Evolutionary conservation across 2,113 vertebrate genomes (phyloP).

Genomic region (Zosterops borbonicus): DNA sequence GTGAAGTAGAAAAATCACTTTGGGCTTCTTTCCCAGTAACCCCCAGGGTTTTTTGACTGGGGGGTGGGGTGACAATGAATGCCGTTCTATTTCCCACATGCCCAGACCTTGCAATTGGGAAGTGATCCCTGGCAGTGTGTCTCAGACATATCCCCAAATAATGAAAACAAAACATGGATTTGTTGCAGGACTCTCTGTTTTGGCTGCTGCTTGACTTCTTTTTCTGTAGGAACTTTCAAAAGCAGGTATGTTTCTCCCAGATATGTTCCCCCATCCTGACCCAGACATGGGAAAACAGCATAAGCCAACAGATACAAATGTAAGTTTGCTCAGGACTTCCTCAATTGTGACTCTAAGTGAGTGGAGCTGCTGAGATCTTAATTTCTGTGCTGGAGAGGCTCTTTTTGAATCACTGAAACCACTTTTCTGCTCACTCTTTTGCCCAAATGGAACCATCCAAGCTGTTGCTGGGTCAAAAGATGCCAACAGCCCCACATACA

Average conservation of each 20-base stretch:
- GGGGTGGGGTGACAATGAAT: neutral
- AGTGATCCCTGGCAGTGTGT: neutral
- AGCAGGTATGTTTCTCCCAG: neutral
- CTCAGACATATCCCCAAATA: neutral
- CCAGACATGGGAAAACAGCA: fast-evolving
- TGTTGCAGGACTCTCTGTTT: neutral
- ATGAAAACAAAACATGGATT: neutral
- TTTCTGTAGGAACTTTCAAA: neutral
- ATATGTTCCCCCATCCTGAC: neutral
- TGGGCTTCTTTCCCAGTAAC: neutral
- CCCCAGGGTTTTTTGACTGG: neutral
- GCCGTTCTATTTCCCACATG: neutral
- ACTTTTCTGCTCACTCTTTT: neutral
- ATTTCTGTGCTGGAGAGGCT: neutral
- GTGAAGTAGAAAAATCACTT: neutral
- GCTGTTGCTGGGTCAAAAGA: neutral
- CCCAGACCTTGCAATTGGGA: neutral
- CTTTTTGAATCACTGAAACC: neutral
- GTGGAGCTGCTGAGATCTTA: neutral
- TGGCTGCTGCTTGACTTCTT: neutral
- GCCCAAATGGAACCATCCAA: neutral
- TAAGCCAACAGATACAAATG: neutral
- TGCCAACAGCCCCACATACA: neutral
- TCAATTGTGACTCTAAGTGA: neutral
- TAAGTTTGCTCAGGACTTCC: neutral